phyloP scores from a whole-genome alignment of 2,888 invertebrate species.

The Tupiocoris notatus region DNA sequence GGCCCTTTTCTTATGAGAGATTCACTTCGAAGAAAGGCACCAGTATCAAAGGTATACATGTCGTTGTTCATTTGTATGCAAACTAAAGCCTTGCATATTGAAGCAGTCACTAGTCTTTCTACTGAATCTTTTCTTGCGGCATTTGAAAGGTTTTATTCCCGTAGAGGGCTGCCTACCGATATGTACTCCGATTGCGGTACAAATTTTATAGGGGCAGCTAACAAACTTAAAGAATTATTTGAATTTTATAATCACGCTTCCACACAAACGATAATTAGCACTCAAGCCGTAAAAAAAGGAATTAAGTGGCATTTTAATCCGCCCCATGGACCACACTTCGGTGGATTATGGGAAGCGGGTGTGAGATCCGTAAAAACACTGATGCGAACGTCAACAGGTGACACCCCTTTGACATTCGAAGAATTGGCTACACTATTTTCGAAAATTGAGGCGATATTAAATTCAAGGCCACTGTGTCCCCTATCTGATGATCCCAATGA shows the following conservation, averaged over 20 bases:
- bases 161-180: conserved; percentile 49
- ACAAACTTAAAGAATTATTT: conserved; percentile 28
- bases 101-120: conserved; percentile 51
- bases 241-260: background rate
- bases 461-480: conserved; percentile 18
- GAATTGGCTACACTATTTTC: conserved; percentile 8
- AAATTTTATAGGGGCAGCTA: conserved; percentile 52
- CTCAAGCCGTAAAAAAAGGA: conserved; percentile 40
- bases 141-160: conserved; percentile 51
- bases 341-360: conserved; percentile 33
- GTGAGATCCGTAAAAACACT: conserved; percentile 25
- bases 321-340: conserved; percentile 4
- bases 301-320: conserved; percentile 25
- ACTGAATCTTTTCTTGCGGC: conserved; percentile 52
- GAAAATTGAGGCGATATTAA: conserved; percentile 13
- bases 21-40: conserved; percentile 1
- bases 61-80: conserved; percentile 51
- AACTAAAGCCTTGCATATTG: conserved; percentile 52
- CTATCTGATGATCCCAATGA: conserved; percentile 4
- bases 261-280: background rate
- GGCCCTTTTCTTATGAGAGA: conserved; percentile 46
- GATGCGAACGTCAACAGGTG: background rate
- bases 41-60: conserved; percentile 47
- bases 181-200: conserved; percentile 52
- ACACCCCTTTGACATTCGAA: conserved; percentile 2